Evolutionary conservation across 2,797 vertebrate species (phyloP).

Genomic region (Mus caroli): DNA sequence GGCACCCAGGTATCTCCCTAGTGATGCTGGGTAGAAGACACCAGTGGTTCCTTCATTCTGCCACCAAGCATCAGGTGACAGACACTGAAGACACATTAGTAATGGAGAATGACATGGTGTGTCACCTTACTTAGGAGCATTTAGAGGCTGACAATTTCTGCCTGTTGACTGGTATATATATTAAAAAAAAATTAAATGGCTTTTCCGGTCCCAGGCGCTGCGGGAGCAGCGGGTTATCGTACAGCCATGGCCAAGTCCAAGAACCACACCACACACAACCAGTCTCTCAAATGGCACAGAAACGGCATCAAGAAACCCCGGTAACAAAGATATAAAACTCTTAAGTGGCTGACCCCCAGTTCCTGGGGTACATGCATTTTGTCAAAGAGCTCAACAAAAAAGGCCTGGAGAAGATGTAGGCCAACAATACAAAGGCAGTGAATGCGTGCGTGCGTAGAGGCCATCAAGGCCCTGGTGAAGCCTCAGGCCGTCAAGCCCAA

Average conservation of each 20-base stretch:
- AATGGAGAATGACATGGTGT: not conserved
- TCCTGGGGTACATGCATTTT: not conserved
- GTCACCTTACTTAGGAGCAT: not conserved
- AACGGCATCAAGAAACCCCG: not conserved
- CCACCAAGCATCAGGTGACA: not conserved
- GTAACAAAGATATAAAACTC: not conserved
- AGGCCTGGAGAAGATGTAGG: not conserved
- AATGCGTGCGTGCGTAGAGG: not conserved
- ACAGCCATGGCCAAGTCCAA: not conserved
- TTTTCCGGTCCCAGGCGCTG: not conserved
- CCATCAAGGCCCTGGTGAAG: not conserved
- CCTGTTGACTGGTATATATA: not conserved
- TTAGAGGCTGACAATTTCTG: not conserved
- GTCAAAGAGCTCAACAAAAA: not conserved
- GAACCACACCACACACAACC: not conserved
- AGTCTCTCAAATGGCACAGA: not conserved
- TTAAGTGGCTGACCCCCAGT: not conserved
- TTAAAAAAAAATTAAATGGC: too few species aligned
- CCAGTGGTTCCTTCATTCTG: not conserved
- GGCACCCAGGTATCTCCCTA: not conserved
- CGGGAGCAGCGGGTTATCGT: rapidly evolving
- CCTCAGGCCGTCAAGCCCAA: not conserved
- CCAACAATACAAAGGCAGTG: too few species aligned
- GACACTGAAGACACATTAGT: not conserved
- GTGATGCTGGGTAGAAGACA: not conserved